These are phyloP conservation scores for Hesperia comma DNA, from an alignment of 2,888 invertebrate genomes.

Conservation along the genomic window DNA sequence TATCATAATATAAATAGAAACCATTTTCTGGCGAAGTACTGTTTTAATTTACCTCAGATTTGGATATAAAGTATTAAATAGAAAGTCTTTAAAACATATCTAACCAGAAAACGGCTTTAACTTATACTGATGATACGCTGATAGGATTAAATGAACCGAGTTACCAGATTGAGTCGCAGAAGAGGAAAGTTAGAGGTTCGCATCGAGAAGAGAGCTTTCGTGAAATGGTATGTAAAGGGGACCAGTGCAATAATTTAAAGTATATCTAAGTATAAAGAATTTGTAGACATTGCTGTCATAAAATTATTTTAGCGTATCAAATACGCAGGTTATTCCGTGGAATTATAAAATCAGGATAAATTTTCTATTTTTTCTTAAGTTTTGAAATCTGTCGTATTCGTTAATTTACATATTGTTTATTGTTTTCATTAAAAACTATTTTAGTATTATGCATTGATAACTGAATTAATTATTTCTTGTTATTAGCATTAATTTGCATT, in stretches of 20 bases:
- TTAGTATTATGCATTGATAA: too few relatives aligned
- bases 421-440: too few relatives aligned
- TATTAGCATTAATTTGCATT: too few relatives aligned
- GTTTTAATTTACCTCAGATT: too few relatives aligned
- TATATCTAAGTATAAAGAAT: too few relatives aligned
- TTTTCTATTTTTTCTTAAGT: too few relatives aligned
- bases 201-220: conserved; percentile 31
- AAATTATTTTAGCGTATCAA: too few relatives aligned
- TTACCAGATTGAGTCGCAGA: conserved; percentile 34
- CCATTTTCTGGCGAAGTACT: conserved; percentile 13
- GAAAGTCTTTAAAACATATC: neutral
- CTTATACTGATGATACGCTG: neutral
- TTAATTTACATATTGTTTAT: too few relatives aligned
- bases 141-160: conserved; percentile 26
- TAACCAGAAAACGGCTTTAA: conserved; percentile 21
- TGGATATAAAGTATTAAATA: neutral
- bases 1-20: conserved; percentile 14
- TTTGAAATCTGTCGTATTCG: too few relatives aligned
- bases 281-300: neutral
- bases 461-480: too few relatives aligned
- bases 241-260: conserved; percentile 21
- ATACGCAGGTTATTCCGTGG: too few relatives aligned
- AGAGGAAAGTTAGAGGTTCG: conserved; percentile 35
- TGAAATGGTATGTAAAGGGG: conserved; percentile 26
- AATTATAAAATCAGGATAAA: too few relatives aligned